Conservation (phyloP, 2,113 vertebrate species). For the Microtus montanus region DNA sequence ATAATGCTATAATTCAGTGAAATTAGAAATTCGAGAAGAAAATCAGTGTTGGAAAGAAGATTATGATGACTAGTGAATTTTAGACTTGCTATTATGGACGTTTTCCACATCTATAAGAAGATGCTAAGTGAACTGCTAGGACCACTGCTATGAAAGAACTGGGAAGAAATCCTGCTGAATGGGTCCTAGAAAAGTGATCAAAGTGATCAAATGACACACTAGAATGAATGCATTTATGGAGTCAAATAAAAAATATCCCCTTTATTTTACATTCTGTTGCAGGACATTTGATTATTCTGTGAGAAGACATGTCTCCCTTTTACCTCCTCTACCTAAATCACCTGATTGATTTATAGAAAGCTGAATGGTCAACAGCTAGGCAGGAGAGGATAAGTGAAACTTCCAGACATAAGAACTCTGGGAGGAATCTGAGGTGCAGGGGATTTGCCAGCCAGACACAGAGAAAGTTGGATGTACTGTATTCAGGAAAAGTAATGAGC, state of each 20-base stretch:
- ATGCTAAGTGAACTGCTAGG: neutral
- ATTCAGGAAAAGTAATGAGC: neutral
- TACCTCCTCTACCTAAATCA: neutral
- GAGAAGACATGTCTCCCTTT: neutral
- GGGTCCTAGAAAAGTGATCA: neutral
- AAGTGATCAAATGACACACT: neutral
- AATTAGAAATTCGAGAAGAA: slow-evolving; percentile 37
- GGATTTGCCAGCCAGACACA: neutral
- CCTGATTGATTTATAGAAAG: neutral
- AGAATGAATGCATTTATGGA: neutral
- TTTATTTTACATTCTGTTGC: neutral
- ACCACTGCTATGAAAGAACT: neutral
- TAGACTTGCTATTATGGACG: neutral
- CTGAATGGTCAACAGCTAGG: neutral
- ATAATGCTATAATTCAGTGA: neutral
- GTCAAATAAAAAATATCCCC: neutral
- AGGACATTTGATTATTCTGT: neutral
- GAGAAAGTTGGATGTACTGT: neutral
- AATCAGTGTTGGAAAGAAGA: neutral
- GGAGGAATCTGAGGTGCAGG: neutral
- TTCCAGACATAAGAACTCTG: neutral
- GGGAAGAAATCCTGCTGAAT: neutral
- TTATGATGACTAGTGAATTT: neutral
- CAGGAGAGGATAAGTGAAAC: neutral
- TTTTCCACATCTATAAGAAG: neutral